Base-by-base conservation (phyloP, 2,113 vertebrate species). In the Forbesichthys agassizii region DNA sequence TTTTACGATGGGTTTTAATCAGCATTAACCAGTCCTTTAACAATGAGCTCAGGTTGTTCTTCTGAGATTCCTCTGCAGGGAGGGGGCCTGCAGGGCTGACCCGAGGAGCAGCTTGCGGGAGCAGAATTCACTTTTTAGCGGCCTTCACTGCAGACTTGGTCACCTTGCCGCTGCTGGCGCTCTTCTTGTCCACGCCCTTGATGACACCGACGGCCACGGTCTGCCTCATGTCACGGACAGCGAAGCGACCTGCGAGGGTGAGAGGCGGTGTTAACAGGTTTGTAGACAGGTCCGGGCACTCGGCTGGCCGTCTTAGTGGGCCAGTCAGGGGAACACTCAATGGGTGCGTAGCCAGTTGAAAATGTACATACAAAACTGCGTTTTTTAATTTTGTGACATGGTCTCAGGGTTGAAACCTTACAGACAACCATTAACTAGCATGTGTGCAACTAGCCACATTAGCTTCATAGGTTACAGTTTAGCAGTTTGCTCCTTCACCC, bases 11-110 rank as follows among this genome's bases (percentile, higher is more conserved):
- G 73, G 92, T 94, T 92, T 93, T 94, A 88, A 93, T 94, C 89
- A 94, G 88, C 93, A 93, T 94, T 90, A 94, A 87, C 93, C 93
- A 94, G 93, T 94, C 92, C 90, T 93, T 94, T 65, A 94, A 88
- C 79, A 92, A 70, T 89, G 91, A 91, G 80, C 88, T 89, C 74
- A 88, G 90, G 81, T 86, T 11, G n/a, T 56, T 56, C 84, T 80
- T 91, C 78, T 83, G 87, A 47, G 84, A 88, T 69, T 88, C 86
- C 68, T 88, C 80, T 82, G 76, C 85, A 81, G 61, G 55, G 42
- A 81, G 61, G 51, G 42, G 83, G 52, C 78, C 80, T 82, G 76
- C 85, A 81, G 61, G 55, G 42, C 47, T 68, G 42, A 71, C 80
- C 77, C 66, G 75, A 69, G 71, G 73, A 73, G 68, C 73, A 61